Percentiles rank a stretch among this genome's conserved stretches.
Conservation (phyloP, 2,888 invertebrate genomes). For the Acrobasis repandana region DNA sequence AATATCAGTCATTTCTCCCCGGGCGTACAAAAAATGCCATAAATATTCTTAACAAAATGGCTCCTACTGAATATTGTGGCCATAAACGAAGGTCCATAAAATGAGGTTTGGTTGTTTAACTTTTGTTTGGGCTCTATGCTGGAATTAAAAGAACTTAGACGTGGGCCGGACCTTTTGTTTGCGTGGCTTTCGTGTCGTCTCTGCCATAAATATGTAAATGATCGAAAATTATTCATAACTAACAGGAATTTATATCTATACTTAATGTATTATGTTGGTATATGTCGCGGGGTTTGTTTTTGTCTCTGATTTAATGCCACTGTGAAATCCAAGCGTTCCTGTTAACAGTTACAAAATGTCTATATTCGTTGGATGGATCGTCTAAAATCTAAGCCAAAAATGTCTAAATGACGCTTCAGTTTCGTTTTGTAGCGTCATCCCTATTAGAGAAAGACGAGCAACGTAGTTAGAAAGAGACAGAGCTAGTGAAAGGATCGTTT, state of each 20-base stretch:
- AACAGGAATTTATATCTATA: constrained; percentile 59
- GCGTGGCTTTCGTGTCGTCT: constrained; percentile 49
- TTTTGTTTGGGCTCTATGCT: constrained; percentile 67
- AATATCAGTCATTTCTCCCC: constrained; percentile 72
- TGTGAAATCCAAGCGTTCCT: background rate
- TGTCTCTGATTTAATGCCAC: background rate
- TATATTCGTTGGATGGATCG: constrained; percentile 24
- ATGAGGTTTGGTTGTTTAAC: constrained; percentile 74
- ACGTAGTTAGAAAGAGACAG: constrained; percentile 47
- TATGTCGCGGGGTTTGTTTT: constrained; percentile 60
- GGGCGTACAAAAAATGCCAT: constrained; percentile 71
- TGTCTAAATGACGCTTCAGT: constrained; percentile 59
- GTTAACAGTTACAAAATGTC: constrained; percentile 17
- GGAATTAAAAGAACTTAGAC: constrained; percentile 71
- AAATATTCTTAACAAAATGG: constrained; percentile 79
- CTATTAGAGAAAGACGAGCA: constrained; percentile 53
- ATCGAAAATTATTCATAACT: constrained; percentile 73
- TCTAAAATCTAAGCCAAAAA: constrained; percentile 51
- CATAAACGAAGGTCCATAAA: constrained; percentile 76
- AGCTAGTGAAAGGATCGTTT: constrained; percentile 64
- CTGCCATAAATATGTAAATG: constrained; percentile 74
- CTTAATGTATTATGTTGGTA: constrained; percentile 25
- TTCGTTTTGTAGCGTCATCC: constrained; percentile 56
- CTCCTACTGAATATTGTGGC: constrained; percentile 79
- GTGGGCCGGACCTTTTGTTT: constrained; percentile 67